Evolutionary conservation across 2,888 invertebrate genomes (phyloP).

Genomic region (Drosophila demipolita): DNA sequence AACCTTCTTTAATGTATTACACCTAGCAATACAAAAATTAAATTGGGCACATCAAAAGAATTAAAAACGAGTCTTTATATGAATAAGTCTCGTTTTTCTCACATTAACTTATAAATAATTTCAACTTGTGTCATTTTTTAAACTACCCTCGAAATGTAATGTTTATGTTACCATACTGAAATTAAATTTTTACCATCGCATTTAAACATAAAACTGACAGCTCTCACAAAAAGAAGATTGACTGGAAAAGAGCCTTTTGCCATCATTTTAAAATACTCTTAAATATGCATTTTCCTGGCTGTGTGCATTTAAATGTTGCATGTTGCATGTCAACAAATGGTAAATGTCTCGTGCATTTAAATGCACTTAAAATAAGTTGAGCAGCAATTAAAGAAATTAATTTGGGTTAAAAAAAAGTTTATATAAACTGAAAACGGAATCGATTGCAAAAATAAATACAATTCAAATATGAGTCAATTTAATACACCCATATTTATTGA

Average conservation of each 20-base stretch:
- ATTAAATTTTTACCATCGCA: neutral
- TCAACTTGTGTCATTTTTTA: neutral
- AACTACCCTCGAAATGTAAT: neutral
- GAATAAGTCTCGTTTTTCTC: neutral
- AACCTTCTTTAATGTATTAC: neutral
- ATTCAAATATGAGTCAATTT: neutral
- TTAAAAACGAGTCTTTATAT: neutral
- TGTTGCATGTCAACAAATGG: conserved; percentile 32
- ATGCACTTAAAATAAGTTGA: conserved; percentile 16
- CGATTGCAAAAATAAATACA: neutral
- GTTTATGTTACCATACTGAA: neutral
- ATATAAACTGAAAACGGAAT: neutral
- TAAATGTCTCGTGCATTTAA: conserved; percentile 66
- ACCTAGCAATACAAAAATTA: neutral
- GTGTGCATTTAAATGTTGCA: conserved; percentile 33
- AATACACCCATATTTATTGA: neutral
- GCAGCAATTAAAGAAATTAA: neutral
- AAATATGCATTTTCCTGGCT: conserved; percentile 16
- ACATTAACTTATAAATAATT: neutral
- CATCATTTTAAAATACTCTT: conserved; percentile 22
- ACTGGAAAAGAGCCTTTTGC: neutral
- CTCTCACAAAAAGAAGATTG: neutral
- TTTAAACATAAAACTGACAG: neutral
- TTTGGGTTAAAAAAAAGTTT: neutral
- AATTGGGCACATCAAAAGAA: neutral